Conservation (phyloP, 2,113 vertebrate genomes). For the cattle (Bos taurus) region DNA sequence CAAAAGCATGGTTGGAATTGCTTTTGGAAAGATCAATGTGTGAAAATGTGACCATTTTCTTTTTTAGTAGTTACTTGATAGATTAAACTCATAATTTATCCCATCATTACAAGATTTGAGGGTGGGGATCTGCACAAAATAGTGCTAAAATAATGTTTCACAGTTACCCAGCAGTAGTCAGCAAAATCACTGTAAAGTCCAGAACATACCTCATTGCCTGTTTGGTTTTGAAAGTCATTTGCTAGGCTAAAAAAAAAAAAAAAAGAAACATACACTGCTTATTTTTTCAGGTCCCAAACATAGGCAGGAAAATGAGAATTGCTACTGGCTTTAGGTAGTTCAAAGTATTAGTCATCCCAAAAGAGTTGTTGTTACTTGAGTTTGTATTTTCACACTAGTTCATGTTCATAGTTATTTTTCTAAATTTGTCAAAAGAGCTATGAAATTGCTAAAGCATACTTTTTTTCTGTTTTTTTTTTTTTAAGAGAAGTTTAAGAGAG, state of each 20-base stretch:
- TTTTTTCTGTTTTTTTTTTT: background rate
- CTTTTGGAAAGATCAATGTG: constrained; percentile 41
- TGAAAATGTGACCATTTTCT: constrained; percentile 5
- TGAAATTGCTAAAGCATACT: background rate
- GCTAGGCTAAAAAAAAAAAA: background rate
- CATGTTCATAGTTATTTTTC: background rate
- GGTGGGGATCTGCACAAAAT: constrained; percentile 39
- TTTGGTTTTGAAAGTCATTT: constrained; percentile 38
- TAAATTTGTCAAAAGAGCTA: background rate
- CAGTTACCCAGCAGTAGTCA: constrained; percentile 11
- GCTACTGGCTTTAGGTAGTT: background rate
- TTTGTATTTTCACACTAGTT: background rate
- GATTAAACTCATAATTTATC: constrained; percentile 58
- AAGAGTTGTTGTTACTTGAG: background rate
- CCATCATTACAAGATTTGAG: constrained; percentile 19
- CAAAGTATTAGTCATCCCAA: background rate
- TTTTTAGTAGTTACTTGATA: constrained; percentile 42
- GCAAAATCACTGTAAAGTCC: constrained; percentile 19
- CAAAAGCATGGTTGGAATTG: constrained; percentile 36
- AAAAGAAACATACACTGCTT: background rate
- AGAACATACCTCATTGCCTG: background rate
- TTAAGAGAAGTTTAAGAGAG: background rate
- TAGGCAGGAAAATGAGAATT: background rate
- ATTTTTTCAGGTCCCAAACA: background rate
- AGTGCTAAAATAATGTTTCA: constrained; percentile 60